Evolutionary conservation across 2,888 invertebrate genomes (phyloP).

Genomic region (Altica lythri): DNA sequence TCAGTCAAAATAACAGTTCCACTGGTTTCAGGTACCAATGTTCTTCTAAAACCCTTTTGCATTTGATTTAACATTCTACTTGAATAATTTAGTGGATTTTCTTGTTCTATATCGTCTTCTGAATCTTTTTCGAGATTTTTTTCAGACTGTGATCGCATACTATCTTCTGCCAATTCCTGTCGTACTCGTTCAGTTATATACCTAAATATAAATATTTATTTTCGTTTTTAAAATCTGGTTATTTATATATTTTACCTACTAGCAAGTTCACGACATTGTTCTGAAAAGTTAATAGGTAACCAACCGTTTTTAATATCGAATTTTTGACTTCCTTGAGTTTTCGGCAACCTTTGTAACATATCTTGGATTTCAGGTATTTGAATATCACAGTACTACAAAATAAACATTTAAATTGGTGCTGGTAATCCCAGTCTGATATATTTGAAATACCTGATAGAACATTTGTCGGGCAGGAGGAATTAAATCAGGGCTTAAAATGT

Average conservation of each 20-base stretch:
- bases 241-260: no score
- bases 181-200: slow-evolving; percentile 42
- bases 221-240: no score
- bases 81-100: slow-evolving; percentile 34
- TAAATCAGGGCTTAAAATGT: slow-evolving; percentile 70
- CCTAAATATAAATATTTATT: slow-evolving; percentile 2
- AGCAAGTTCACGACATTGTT: slow-evolving; percentile 74
- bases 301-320: slow-evolving; percentile 80
- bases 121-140: slow-evolving; percentile 10
- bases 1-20: slow-evolving; percentile 38
- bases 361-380: slow-evolving; percentile 78
- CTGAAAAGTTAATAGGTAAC: slow-evolving; percentile 73
- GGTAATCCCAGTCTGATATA: no score
- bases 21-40: background rate
- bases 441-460: slow-evolving; percentile 76
- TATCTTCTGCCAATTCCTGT: slow-evolving; percentile 42
- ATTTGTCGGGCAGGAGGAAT: slow-evolving; percentile 85
- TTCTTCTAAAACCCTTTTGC: slow-evolving; percentile 36
- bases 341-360: slow-evolving; percentile 70
- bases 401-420: no score
- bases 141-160: slow-evolving; percentile 23
- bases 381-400: slow-evolving; percentile 76
- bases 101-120: slow-evolving; percentile 11
- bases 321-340: slow-evolving; percentile 62
- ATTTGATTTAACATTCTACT: slow-evolving; percentile 45